Evolutionary conservation across 2,113 vertebrate species (phyloP), one percentile per base, ranked within the genome.

Genomic region (Turdus rufiventris): DNA sequence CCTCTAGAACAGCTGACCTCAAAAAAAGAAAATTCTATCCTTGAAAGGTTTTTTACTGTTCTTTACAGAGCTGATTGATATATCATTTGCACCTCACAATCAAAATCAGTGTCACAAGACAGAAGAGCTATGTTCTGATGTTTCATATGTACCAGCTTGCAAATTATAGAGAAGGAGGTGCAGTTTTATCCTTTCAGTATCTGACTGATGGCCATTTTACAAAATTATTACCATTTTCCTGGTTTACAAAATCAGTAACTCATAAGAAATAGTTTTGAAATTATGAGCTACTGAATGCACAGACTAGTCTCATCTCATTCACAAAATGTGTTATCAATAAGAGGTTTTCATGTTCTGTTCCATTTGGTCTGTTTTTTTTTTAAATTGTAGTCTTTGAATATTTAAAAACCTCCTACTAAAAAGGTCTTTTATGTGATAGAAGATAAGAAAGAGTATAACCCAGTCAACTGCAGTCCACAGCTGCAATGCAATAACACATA

Each of bases 191-290:
- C 96, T 97, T 97, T 97, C 47, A 36, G 68, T 75, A 91, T 96
- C 93, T 93, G 88, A 96, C 72, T 78, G 78, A 82, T 85, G 68
- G 54, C 40, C 63, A 34, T 93, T 96, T 88, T 84, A 88, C 57
- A 75, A 72, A 77, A 63, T 67, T 54, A 90, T 91, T 95, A 86
- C 70, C 53, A 53, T 94, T 94, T 97, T 88, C 77, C 86, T 63
- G 61, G 80, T 96, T 97, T 97, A 96, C 79, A 95, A 93, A 94
- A 93, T 89, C 91, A 94, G 87, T 93, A 95, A 96, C 78, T 45
- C 77, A 19, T 78, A 94, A 90, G 79, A 94, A 97, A 94, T 67
- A 38, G 10, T 78, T 95, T 85, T 95, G 82, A 94, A 96, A 96
- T 97, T 11, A 93, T 74, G 65, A 95, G 71, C 50, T 85, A 42